Base-by-base conservation (phyloP, 2,797 vertebrate species). In the Poeciliopsis paucimaculata region DNA sequence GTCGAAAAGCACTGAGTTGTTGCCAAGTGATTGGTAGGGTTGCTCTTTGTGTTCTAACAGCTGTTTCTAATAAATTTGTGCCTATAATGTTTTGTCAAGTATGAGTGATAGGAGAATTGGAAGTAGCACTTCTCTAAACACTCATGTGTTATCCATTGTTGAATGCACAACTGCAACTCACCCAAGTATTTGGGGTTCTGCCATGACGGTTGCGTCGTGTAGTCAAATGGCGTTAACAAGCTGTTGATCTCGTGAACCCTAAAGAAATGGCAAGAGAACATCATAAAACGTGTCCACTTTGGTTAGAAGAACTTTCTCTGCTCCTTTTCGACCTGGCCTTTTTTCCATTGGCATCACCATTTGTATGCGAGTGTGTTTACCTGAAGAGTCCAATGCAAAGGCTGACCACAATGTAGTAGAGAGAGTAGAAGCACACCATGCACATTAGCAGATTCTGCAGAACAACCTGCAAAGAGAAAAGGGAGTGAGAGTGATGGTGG, bases 171-270 rank as follows among this genome's bases (percentile, higher is more conserved):
- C 53, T 53, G 20, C 8, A 47, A 77, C 88, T 93, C 96, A 98
- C 97, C 97, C 87, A 98, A 93, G 90, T 97, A 98, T 90, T 97
- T 96, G 77, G 95, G 95, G 79, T 96, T 96, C 89, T 96, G 94
- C 97, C 96, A 98, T 84, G 96, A 97, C 1, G 97, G 96, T 77
- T 95, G 95, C 77, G 96, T 97, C 85, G 96, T 98, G 95, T 97
- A 98, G 93, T 98, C 96, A 84, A 98, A 98, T 1, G 97, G 97
- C 75, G 96, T 95, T 92, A 97, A 93, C 82, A 96, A 90, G 84
- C 95, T 94, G 95, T 98, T 96, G 87, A 96, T 91, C 86, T 97
- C 97, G 41, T 96, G 95, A 73, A 96, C 95, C 93, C 97, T 98
- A 1, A 46, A 78, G 26, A 82, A 64, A 64, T 36, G 4, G 46